Percentiles rank a stretch among this genome's conserved stretches.
Conservation (phyloP, 2,797 vertebrate species). For the Iguana delicatissima region DNA sequence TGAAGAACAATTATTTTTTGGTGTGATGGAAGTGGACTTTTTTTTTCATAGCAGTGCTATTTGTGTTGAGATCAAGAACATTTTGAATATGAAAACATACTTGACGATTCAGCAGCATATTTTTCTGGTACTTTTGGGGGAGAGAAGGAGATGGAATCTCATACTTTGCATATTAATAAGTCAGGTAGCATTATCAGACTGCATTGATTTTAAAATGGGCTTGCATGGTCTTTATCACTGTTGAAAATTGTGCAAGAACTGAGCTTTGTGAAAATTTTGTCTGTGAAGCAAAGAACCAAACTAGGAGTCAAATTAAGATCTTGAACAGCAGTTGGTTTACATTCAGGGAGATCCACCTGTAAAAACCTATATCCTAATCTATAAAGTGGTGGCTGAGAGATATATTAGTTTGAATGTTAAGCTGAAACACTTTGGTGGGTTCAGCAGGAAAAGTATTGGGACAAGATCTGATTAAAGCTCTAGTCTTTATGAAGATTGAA, state of each 20-base stretch:
- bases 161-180: conserved; percentile 66
- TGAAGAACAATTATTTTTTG: conserved; percentile 65
- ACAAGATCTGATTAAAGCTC: conserved; percentile 70
- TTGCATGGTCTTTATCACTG: conserved; percentile 16
- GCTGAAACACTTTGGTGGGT: conserved; percentile 66
- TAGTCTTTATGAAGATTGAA: conserved; percentile 79
- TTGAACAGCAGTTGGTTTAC: conserved; percentile 59
- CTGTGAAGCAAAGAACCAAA: conserved; percentile 31
- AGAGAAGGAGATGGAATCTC: conserved; percentile 74
- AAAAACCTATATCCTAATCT: conserved; percentile 60
- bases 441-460: conserved; percentile 59
- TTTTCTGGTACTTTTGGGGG: conserved; percentile 76
- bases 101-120: conserved; percentile 77
- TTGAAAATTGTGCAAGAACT: conserved; percentile 26
- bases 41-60: conserved; percentile 69
- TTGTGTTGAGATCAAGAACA: conserved; percentile 77
- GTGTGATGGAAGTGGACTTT: conserved; percentile 63
- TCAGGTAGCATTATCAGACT: conserved; percentile 59
- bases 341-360: conserved; percentile 62
- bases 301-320: conserved; percentile 9
- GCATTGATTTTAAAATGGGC: conserved; percentile 26
- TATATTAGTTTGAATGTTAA: conserved; percentile 70
- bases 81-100: conserved; percentile 75
- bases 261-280: conserved; percentile 5
- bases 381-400: conserved; percentile 51